A percentile compares a stretch with the other conserved stretches of the same genome.
Evolutionary conservation across 2,113 vertebrate genomes (phyloP).

Genomic region (Falco punctatus): DNA sequence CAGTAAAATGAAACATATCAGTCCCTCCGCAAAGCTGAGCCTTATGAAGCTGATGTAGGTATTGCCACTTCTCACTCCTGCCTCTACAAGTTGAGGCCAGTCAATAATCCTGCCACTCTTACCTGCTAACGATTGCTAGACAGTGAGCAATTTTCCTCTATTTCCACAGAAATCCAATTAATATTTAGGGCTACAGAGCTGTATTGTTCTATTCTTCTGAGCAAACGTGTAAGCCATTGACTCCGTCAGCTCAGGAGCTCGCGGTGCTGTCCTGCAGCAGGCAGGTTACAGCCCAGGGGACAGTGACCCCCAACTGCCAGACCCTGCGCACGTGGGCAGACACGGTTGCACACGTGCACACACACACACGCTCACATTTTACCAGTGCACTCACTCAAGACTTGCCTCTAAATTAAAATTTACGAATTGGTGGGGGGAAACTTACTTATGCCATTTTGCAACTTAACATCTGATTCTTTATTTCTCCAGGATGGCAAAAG

Average conservation of each 20-base stretch:
- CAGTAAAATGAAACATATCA: background rate
- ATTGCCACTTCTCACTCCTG: background rate
- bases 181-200: background rate
- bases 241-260: no score
- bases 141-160: background rate
- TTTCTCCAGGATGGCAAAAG: background rate
- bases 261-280: background rate
- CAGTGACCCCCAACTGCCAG: background rate
- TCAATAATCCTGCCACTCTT: background rate
- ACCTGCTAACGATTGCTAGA: background rate
- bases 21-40: background rate
- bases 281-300: background rate
- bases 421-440: background rate
- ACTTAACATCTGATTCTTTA: background rate
- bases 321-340: accelerated
- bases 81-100: background rate
- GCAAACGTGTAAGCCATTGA: no score
- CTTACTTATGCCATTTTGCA: background rate
- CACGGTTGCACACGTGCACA: accelerated
- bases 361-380: no score
- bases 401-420: background rate
- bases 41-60: background rate
- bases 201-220: background rate
- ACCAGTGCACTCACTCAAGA: background rate
- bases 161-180: background rate